Evolutionary conservation across 2,113 vertebrate genomes (phyloP), one percentile per base, ranked within the genome.

Genomic region (Bos javanicus): DNA sequence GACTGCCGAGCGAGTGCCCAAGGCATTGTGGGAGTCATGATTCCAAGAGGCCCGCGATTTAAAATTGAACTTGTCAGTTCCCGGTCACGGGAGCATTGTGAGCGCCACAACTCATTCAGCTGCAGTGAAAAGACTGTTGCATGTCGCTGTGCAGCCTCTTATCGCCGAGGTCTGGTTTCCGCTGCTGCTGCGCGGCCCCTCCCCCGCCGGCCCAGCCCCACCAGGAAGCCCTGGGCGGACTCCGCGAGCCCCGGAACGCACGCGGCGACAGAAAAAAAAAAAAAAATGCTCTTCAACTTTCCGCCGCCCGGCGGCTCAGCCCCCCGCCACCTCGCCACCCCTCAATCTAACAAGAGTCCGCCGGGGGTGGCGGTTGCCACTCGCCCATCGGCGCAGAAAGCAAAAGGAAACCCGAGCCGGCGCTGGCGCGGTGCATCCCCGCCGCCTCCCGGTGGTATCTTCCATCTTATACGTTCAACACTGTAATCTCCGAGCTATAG

Each of bases 211-310:
- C 98, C 98, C 96, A 92, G 98, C 96, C 98, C 98, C 96, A 87
- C 98, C 98, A 99, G 98, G 98, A 98, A 99, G 98, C 97, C 83
- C 97, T 97, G 98, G 97, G 97, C 98, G 97, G 95, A 84, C 98
- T 95, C 97, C 95, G n/a, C 86, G 76, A 95, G 97, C 96, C 26
- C 90, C 13, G 76, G 98, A 96, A 91, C 81, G 50, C 87, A 48
- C 54, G 91, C 92, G 94, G 87, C 78, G 30, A 43, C 28, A 2
- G 4, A 1, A 5, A 7, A 76, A 39, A 74, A 39, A 74, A 36
- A 50, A 33, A 52, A 81, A 81, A 62, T 88, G 89, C 92, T 43
- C 85, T 1, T 4, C 87, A 30, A n/a, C 94, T 83, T n/a, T 3
- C n/a, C 30, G 80, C 95, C 74, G 36, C 74, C 62, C 74, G 21